These are phyloP conservation scores for Litocranius walleri DNA, from an alignment of 2,113 vertebrate species.

Conservation along the genomic window DNA sequence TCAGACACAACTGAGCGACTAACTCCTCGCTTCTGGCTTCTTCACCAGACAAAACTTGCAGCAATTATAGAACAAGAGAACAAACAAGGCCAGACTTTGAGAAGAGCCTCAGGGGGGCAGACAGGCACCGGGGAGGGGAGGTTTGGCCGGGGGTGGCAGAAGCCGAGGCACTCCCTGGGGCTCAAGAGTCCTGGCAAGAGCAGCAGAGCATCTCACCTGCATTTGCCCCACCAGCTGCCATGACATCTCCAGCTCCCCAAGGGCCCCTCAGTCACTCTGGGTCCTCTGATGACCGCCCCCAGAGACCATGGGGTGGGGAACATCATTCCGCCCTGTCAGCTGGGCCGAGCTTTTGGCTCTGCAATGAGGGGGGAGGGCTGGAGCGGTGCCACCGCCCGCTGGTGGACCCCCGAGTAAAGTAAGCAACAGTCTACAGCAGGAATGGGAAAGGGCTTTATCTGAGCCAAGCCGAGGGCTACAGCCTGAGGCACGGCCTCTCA, in stretches of 20 bases:
- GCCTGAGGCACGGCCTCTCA: background rate
- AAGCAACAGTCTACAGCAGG: background rate
- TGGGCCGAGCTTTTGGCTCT: background rate
- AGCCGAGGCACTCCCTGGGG: background rate
- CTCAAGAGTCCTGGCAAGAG: rapidly evolving
- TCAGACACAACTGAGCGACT: too few relatives aligned
- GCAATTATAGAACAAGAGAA: too few relatives aligned
- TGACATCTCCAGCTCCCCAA: background rate
- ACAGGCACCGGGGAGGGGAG: too few relatives aligned
- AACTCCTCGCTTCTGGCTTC: too few relatives aligned
- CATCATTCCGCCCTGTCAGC: background rate
- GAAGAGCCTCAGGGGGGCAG: too few relatives aligned
- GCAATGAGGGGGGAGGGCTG: rapidly evolving
- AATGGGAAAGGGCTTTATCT: background rate
- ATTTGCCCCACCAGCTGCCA: background rate
- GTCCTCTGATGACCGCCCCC: background rate
- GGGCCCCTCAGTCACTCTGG: background rate
- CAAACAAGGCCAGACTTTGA: too few relatives aligned
- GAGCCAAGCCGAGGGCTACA: background rate
- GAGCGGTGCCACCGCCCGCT: background rate
- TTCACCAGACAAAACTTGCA: too few relatives aligned
- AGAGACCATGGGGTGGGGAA: background rate
- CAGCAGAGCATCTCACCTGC: background rate
- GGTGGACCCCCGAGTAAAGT: background rate
- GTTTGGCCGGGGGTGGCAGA: too few relatives aligned